Evolutionary conservation across 1,140 invertebrate species (phyloP), one percentile per base, ranked within the genome.

Genomic region (Leptopilina boulardi): DNA sequence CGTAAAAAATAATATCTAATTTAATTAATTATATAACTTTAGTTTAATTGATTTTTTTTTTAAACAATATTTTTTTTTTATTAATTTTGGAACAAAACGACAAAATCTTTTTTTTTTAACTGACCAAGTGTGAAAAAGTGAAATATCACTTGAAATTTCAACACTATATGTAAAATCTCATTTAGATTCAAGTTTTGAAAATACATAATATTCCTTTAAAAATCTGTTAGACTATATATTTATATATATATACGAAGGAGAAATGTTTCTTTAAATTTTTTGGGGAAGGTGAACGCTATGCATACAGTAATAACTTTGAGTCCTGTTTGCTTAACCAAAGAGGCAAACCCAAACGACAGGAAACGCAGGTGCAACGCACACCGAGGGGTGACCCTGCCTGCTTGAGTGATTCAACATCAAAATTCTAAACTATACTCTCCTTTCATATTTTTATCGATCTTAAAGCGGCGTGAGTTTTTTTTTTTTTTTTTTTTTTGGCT

Each of bases 281-380:
- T 13, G 23, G 56, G 2, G 23, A 66, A 66, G 56, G 23, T 66
- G 56, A 23, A 66, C 15, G 5, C 21, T 26, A 15, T 26, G 56
- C 56, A 66, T 30, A 66, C 56, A 66, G 26, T 66, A 21, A 30
- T 66, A 66, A 66, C 21, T 23, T 34, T 26, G 9, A 21, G 26
- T 8, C 23, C 56, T 66, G 56, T 66, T 66, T 66, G 56, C 23
- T 26, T 66, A 73, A 47, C 54, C 34, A 34, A 66, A 66, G 1
- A 66, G 8, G 10, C 56, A 26, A 30, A 66, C 70, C 30, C 47
- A 73, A 70, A 19, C 74, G 79, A 80, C 84, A 83, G 85, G 85
- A 87, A 85, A 83, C 81, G 83, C 85, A 87, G 86, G 86, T 87
- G 85, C 73, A 71, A 47, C n/a, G n/a, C 71, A n/a, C 5, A 73